Base-by-base conservation (phyloP, 1,140 invertebrate species). In the Aporrectodea caliginosa region DNA sequence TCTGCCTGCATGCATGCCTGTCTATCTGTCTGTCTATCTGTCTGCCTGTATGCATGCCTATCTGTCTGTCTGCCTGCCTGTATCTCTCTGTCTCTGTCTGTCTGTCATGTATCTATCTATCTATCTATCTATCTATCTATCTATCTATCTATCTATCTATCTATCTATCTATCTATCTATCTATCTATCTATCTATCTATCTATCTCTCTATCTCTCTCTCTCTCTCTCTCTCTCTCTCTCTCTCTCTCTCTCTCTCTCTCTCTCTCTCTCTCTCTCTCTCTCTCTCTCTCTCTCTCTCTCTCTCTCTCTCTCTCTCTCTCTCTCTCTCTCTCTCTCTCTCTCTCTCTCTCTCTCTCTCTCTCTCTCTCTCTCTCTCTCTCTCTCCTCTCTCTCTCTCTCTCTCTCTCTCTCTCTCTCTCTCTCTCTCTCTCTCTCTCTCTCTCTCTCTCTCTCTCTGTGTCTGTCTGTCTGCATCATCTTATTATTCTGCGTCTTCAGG, bases 381-480 rank as follows among this genome's bases (percentile, higher is more conserved):
- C 6, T 33, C 32, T 6, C 32, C 73, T 74, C 27, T 74, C n/a
- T 74, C 27, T 1, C 73, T 1, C 27, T 74, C n/a, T 1, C 27
- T 1, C 73, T 74, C 27, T 74, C 73, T 74, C 27, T 74, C 73
- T 74, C 27, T 74, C n/a, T 74, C 27, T 74, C 73, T 74, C 27
- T 74, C n/a, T 74, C 0, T 74, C 73, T 74, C 0, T 74, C 73
- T 74, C 27, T 74, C 1, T 74, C 27, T 74, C 73, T 74, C 27
- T 74, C 73, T 74, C 27, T 74, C 73, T 74, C 27, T 74, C 29
- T 74, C 27, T 74, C 73, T 74, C 27, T 74, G n/a, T 74, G 31
- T 74, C 73, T 74, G 31, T 74, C 73, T 74, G 31, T 74, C 73
- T 74, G 31, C n/a, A 27, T n/a, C n/a, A n/a, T n/a, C n/a, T n/a